phyloP scores from a whole-genome alignment of 2,797 vertebrate genomes.

The Loris lydekkerianus region DNA sequence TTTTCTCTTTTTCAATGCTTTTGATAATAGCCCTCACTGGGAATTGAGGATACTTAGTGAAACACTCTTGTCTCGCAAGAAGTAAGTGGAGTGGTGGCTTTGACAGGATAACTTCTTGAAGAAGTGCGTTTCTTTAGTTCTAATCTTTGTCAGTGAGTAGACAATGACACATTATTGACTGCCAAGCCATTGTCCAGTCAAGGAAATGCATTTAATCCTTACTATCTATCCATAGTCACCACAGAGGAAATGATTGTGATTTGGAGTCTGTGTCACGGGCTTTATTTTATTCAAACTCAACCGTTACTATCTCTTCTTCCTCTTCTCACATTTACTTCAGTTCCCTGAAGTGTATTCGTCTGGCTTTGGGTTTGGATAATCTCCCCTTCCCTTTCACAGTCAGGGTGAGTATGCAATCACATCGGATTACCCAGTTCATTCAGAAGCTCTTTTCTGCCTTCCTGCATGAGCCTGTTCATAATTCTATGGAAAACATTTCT shows the following conservation, averaged over 20 bases:
- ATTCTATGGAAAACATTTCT: background rate
- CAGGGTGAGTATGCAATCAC: background rate
- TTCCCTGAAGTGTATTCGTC: background rate
- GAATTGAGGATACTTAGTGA: background rate
- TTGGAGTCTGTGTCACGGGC: background rate
- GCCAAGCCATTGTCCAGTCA: background rate
- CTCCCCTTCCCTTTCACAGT: background rate
- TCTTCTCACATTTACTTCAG: background rate
- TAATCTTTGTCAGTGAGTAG: background rate
- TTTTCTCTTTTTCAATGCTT: background rate
- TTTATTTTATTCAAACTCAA: background rate
- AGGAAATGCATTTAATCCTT: constrained; percentile 11
- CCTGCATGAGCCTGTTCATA: background rate
- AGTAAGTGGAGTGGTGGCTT: background rate
- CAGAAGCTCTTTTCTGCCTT: background rate
- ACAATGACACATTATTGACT: background rate
- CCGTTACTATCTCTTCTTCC: background rate
- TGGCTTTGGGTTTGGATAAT: background rate
- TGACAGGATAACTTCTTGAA: background rate
- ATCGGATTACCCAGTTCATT: background rate
- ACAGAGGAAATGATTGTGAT: background rate
- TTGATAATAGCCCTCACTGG: background rate
- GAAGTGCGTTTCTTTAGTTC: background rate
- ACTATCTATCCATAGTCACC: background rate
- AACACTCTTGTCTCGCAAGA: background rate